phyloP scores from a whole-genome alignment of 2,888 invertebrate species.

The Aporophyla nigra region DNA sequence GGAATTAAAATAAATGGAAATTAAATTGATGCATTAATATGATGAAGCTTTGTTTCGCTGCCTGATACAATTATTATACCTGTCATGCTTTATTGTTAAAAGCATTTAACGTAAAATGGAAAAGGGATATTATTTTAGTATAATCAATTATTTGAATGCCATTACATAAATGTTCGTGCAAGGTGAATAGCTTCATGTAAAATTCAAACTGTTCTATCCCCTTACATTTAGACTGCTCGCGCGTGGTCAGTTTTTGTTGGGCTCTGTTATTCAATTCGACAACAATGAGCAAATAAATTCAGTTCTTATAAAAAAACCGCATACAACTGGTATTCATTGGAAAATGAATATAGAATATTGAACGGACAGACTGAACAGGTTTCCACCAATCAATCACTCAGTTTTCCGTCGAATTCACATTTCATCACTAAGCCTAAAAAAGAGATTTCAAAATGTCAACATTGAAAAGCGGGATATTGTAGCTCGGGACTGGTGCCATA shows the following conservation, averaged over 20 bases:
- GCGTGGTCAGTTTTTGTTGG: neutral
- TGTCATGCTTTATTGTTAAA: conserved; percentile 68
- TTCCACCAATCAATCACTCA: conserved; percentile 78
- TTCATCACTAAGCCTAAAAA: conserved; percentile 69
- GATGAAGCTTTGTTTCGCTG: conserved; percentile 33
- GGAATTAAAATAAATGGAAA: conserved; percentile 53
- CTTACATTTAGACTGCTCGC: neutral
- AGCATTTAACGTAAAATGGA: conserved; percentile 72
- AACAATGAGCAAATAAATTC: conserved; percentile 1
- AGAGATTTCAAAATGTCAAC: conserved; percentile 75
- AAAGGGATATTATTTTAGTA: conserved; percentile 28
- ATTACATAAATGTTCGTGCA: conserved; percentile 1
- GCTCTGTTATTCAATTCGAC: neutral
- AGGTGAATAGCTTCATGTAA: conserved; percentile 27
- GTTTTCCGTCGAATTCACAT: conserved; percentile 75
- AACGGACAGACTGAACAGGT: neutral
- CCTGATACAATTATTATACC: conserved; percentile 32
- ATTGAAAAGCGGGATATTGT: conserved; percentile 70
- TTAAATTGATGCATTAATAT: conserved; percentile 54
- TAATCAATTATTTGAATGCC: conserved; percentile 26
- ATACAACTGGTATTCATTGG: neutral
- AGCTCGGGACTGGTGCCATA: conserved; percentile 18
- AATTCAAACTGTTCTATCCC: conserved; percentile 22
- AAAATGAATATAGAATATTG: conserved; percentile 10
- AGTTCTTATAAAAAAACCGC: conserved; percentile 6